These are phyloP conservation scores for Parotocinclus haroldoi DNA, from an alignment of 2,797 vertebrate genomes.

Conservation along the genomic window DNA sequence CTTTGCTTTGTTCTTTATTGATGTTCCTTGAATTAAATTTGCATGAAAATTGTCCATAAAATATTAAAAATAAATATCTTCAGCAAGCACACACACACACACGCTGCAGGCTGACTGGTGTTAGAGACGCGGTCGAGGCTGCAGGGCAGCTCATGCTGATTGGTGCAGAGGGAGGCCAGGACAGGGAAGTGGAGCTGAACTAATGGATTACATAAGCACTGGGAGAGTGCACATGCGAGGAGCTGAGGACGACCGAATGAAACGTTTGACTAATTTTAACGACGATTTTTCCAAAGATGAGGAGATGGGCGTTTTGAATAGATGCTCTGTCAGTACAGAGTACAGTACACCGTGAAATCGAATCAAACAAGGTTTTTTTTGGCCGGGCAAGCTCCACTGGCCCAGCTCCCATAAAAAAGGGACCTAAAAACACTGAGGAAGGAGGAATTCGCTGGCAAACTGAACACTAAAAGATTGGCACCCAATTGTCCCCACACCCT, in stretches of 20 bases:
- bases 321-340: too few relatives aligned
- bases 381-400: too few relatives aligned
- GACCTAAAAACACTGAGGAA: too few relatives aligned
- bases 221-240: constrained; percentile 8
- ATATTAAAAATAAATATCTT: background rate
- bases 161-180: constrained; percentile 35
- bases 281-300: too few relatives aligned
- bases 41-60: background rate
- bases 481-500: too few relatives aligned
- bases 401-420: too few relatives aligned
- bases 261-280: too few relatives aligned
- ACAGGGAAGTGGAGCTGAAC: constrained; percentile 47
- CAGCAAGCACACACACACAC: background rate
- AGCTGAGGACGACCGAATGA: background rate
- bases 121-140: constrained; percentile 6
- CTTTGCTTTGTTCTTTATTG: background rate
- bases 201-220: constrained; percentile 55
- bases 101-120: constrained; percentile 8
- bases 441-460: too few relatives aligned
- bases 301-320: too few relatives aligned
- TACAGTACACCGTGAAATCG: too few relatives aligned
- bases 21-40: background rate
- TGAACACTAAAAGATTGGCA: too few relatives aligned
- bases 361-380: too few relatives aligned
- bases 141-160: constrained; percentile 24